phyloP scores from a whole-genome alignment of 2,888 invertebrate species.

The Liodrosophila aerea region DNA sequence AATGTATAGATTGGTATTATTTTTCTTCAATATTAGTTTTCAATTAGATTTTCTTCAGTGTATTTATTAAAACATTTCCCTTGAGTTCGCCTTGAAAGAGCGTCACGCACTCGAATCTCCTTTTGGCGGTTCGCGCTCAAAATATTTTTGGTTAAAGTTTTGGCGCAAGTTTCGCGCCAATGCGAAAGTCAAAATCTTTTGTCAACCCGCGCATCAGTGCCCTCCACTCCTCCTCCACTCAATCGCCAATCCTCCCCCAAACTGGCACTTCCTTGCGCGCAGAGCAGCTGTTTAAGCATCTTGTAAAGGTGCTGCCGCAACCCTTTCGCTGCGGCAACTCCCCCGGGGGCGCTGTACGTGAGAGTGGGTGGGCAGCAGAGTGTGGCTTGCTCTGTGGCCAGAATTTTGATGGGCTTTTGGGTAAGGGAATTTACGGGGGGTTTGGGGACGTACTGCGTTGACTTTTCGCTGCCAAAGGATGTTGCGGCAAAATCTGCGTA shows the following conservation, averaged over 20 bases:
- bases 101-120: constrained; percentile 25
- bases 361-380: not conserved
- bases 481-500: constrained; percentile 74
- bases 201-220: constrained; percentile 60
- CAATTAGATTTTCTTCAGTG: constrained; percentile 16
- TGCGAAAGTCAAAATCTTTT: constrained; percentile 73
- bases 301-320: constrained; percentile 63
- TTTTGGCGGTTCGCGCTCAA: constrained; percentile 43
- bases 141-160: constrained; percentile 79
- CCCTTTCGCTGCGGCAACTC: constrained; percentile 63
- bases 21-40: not conserved
- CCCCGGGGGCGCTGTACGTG: constrained; percentile 41
- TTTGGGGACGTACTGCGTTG: constrained; percentile 19
- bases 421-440: no score
- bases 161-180: constrained; percentile 58
- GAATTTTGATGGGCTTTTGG: constrained; percentile 78
- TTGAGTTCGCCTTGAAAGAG: constrained; percentile 34
- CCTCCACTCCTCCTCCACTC: not conserved
- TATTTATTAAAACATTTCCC: constrained; percentile 40
- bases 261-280: not conserved
- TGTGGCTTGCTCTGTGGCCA: constrained; percentile 72
- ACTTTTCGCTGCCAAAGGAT: constrained; percentile 55
- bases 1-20: not conserved
- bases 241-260: not conserved
- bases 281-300: constrained; percentile 11